Base-by-base conservation (phyloP, 2,797 vertebrate species). In the Phaenicophaeus curvirostris region DNA sequence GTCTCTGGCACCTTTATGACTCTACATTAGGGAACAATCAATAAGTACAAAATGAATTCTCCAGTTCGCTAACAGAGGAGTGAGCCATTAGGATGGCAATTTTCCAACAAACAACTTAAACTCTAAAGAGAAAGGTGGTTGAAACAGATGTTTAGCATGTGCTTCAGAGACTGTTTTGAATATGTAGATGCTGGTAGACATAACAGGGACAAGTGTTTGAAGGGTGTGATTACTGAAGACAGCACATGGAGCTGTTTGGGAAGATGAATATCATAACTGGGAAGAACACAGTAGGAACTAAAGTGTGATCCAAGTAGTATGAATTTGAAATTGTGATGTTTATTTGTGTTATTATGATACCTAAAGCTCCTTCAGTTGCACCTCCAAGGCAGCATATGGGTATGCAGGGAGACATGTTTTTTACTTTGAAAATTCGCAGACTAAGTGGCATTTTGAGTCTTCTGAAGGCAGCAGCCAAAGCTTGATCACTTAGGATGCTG, bases 11-110 rank as follows among this genome's bases (percentile, higher is more conserved):
- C 91, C 85, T 96, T 95, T 95, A 96, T 94, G 93, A 86, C 62
- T 90, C 77, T 96, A 95, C 94, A 93, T 96, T 94, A 95, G 89
- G 82, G 89, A 91, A 67, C 63, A 87, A 90, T 96, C 94, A 94
- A 95, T 94, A 95, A 94, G 84, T 90, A 82, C 66, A 84, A 84
- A 95, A 95, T 93, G 69, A 96, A 94, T 95, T 96, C 88, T 90
- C 59, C 81, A 80, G 93, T 85, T 93, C 78, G 68, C 71, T 95
- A 87, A 57, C 63, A 58, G 83, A 85, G 74, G 74, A 93, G 58
- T 77, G 82, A 58, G 31, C 92, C 90, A 65, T 87, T 87, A 93
- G 67, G 59, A 79, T 95, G 92, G 93, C 84, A 89, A 0, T 94
- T 94, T 94, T 95, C 96, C 90, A 95, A 81, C 57, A 85, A 93